Base-by-base conservation (phyloP, 1,140 invertebrate genomes). In the Adoxophyes honmai region DNA sequence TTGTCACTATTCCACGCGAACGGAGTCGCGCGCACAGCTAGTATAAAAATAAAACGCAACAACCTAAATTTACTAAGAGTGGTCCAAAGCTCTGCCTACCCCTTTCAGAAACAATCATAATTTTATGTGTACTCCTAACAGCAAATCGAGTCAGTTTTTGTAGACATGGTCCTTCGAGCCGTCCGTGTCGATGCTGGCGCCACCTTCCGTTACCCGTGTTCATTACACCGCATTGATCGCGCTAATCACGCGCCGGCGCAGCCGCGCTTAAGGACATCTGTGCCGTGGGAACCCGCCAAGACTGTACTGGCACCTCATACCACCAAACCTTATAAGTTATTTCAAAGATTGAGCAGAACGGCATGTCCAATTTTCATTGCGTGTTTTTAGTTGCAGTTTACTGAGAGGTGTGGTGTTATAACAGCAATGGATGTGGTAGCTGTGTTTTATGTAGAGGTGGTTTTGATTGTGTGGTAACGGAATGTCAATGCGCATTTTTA, bases 231-330 rank as follows among this genome's bases (percentile, higher is more conserved):
- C 28, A 48, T 48, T 48, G 21, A 48, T 48, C 42, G 21, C 28
- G 21, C 42, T 48, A 48, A 48, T 48, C 42, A 48, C 28, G 55
- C 11, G 55, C 34, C 28, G 42, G 37, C 57, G 52, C n/a, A 36
- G 56, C 36, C 37, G 64, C 67, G 55, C 64, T 59, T 73, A 69
- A 66, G 70, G 70, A 61, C 70, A 73, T 64, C 61, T 69, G 73
- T 75, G 78, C 71, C 78, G 78, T 81, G 78, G 71, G 78, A 81
- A 81, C 53, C 64, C 44, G 33, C 66, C 59, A 56, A 28, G 64
- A 62, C 53, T 60, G 33, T 55, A 64, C 56, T 48, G 5, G 6
- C 35, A n/a, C 36, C 15, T 14, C 34, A 35, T 42, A 52, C 44
- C 37, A 10, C 13, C 36, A 28, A 28, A 34, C 33, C 21, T 34